Conservation (phyloP, 2,113 vertebrate genomes). For the Mesembrinibis cayennensis region DNA sequence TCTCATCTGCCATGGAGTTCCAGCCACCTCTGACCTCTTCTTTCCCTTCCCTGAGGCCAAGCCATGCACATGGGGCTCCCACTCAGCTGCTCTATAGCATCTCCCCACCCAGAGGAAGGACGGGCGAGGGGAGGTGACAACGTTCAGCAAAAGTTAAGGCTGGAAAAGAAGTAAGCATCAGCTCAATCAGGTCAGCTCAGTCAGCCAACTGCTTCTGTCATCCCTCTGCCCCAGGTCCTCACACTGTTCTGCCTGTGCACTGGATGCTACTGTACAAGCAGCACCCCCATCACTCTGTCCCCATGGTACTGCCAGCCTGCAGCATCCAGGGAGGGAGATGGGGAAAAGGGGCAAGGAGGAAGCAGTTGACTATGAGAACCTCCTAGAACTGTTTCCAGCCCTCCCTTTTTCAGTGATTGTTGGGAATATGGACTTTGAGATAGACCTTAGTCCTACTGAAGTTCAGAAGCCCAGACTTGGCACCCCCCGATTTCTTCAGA, state of each 20-base stretch:
- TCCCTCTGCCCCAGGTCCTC: background rate
- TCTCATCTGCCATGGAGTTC: background rate
- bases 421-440: background rate
- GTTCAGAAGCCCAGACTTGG: background rate
- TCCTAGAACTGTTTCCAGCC: background rate
- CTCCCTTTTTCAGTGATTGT: background rate
- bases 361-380: background rate
- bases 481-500: background rate
- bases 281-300: background rate
- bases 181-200: background rate
- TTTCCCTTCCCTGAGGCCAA: background rate
- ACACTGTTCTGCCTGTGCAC: background rate
- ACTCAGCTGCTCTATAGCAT: background rate
- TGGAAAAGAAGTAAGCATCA: background rate
- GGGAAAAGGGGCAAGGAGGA: background rate
- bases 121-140: background rate
- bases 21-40: background rate
- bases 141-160: background rate
- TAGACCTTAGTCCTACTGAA: background rate
- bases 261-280: background rate
- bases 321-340: background rate
- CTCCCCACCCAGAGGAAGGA: background rate
- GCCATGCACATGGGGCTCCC: background rate
- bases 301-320: background rate
- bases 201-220: background rate